These are phyloP conservation scores for Poecilus cupreus DNA, from an alignment of 2,888 invertebrate genomes.

Conservation along the genomic window DNA sequence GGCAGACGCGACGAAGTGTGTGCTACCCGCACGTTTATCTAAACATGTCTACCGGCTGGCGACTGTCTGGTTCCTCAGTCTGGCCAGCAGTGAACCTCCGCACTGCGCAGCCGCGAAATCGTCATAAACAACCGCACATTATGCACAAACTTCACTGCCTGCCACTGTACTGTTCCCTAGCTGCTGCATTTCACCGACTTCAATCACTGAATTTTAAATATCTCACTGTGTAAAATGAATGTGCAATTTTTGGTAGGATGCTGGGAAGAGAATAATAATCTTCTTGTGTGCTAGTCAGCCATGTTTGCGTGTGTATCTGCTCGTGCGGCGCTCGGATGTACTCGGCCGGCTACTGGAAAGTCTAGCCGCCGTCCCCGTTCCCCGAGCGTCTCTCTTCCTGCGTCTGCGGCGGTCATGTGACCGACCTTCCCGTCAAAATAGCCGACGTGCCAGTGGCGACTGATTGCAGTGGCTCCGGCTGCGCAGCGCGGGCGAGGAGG, in stretches of 20 bases:
- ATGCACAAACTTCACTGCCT: conserved; percentile 66
- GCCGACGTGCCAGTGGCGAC: conserved; percentile 71
- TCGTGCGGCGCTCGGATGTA: conserved; percentile 59
- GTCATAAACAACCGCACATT: conserved; percentile 69
- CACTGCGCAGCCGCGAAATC: conserved; percentile 72
- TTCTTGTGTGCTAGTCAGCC: not conserved
- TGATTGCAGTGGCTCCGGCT: conserved; percentile 32
- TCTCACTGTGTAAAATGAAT: not conserved
- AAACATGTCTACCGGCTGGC: conserved; percentile 74
- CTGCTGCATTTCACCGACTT: not conserved
- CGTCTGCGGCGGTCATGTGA: conserved; percentile 78
- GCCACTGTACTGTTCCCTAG: not conserved
- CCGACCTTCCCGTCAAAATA: conserved; percentile 91
- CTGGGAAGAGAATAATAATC: not conserved
- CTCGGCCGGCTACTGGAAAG: conserved; percentile 77
- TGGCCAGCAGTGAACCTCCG: conserved; percentile 70
- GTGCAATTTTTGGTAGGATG: not conserved
- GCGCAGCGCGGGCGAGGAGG: conserved; percentile 31
- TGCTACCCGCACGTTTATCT: conserved; percentile 69
- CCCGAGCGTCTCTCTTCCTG: conserved; percentile 55
- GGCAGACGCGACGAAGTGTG: conserved; percentile 49
- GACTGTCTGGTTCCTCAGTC: conserved; percentile 70
- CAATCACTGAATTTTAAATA: conserved; percentile 6
- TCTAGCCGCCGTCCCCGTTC: conserved; percentile 74
- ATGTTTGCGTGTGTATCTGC: conserved; percentile 62